These are phyloP conservation scores for Tribolium freemani DNA, from an alignment of 2,888 invertebrate species.

Conservation along the genomic window DNA sequence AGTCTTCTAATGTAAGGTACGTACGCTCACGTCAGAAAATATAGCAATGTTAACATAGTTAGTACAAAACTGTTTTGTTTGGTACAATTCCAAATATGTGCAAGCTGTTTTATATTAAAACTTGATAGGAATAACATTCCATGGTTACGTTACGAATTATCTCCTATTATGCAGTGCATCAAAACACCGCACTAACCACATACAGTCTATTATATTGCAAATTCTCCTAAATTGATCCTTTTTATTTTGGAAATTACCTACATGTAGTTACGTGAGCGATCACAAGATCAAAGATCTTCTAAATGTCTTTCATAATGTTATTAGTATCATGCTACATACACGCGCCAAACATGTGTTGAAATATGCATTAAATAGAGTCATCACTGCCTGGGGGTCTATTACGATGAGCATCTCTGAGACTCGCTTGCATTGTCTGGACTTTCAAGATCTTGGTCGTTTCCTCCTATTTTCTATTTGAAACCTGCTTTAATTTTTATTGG, in stretches of 20 bases:
- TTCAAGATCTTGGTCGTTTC: too few species aligned
- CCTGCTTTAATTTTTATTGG: too few species aligned
- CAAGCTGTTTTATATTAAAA: conserved; percentile 23
- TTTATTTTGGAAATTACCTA: neutral
- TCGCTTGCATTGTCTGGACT: neutral
- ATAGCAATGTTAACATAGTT: conserved; percentile 25
- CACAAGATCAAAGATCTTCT: neutral
- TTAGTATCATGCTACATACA: neutral
- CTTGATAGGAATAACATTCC: conserved; percentile 15
- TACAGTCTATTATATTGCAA: neutral
- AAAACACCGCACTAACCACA: neutral
- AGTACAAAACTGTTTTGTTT: conserved; percentile 2
- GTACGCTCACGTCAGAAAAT: conserved; percentile 16
- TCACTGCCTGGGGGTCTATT: neutral
- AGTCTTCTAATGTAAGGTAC: conserved; percentile 2
- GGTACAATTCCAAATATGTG: conserved; percentile 27
- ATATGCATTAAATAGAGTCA: conserved; percentile 1
- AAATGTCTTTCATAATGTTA: neutral
- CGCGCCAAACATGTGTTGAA: neutral
- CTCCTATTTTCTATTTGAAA: too few species aligned
- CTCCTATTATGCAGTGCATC: conserved; percentile 2
- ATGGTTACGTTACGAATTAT: conserved; percentile 11
- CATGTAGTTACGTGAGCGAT: neutral
- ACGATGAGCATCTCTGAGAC: neutral
- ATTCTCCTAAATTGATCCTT: neutral